Base-by-base conservation (phyloP, 2,113 vertebrate genomes). In the Raphicerus campestris region DNA sequence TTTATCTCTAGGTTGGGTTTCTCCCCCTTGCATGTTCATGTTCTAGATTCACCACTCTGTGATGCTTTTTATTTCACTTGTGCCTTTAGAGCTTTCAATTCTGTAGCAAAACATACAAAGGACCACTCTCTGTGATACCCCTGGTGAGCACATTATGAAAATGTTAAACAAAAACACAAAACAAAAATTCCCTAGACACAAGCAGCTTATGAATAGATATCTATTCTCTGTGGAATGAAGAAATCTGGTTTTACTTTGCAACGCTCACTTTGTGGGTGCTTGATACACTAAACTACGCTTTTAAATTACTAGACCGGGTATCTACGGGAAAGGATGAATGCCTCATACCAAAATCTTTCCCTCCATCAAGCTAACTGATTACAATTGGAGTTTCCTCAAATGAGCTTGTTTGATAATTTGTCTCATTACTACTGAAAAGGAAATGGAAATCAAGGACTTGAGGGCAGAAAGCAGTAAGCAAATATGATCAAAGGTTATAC, bases 391-490 rank as follows among this genome's bases (percentile, higher is more conserved):
- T 98, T 97, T 97, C 89, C 95, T 94, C 96, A 98, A 97, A 98
- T 96, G 96, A 97, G 94, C 61, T 96, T 97, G 95, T 96, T 89
- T 96, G 95, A 97, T 98, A 96, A 96, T 97, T 98, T 96, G 94
- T 97, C 96, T 98, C 95, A 98, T 98, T 98, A 97, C 93, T 98
- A 97, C 97, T 94, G 93, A 95, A 95, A 97, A 97, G 96, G 97
- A 97, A 94, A 97, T 94, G 93, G 89, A 96, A 97, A 97, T 93
- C 88, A 94, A 96, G 95, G 86, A 97, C 91, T 96, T 66, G 78
- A 94, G 95, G 96, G 95, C 87, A 94, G 77, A 96, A 97, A 96
- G 89, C 94, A 80, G 89, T 85, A 97, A 94, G 96, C 73, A 97
- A 97, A 97, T 91, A 92, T 91, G 97, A 97, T 97, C 94, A 97